Evolutionary conservation across 2,797 vertebrate genomes (phyloP), one percentile per base, ranked within the genome.

Genomic region (Pangasius djambal): DNA sequence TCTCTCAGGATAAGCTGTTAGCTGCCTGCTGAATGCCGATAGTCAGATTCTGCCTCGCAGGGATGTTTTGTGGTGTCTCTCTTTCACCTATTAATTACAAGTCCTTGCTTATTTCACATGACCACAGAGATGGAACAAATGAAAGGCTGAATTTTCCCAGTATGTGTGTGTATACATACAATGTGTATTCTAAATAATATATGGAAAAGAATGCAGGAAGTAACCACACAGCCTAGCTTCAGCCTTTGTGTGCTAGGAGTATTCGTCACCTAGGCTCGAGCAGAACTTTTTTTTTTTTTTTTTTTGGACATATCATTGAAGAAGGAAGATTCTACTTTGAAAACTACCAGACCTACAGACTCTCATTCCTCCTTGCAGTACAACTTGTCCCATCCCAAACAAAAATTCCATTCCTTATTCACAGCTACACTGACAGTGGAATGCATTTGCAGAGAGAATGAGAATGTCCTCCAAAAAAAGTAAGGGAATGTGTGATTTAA

Each of bases 1-100:
- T 88, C 81, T 70, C 82, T 63, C 57, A 78, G 87, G 83, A 72
- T 84, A 50, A 50, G 72, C 83, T 75, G 83, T 77, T 20, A 63
- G 74, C n/a, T 61, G 25, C 50, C 81, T 63, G 59, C 75, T 78
- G 48, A 87, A 85, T 15, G 20, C 50, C 1, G 44, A 87, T 78
- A 67, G 50, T 87, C 48, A 69, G 15, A 40, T 18, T 70, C 61
- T 57, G 52, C 34, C 67, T 85, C 44, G 4, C 25, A 55, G 31
- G 65, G 28, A n/a, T 74, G 44, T 79, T 89, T 86, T 75, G 67
- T 16, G 57, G 67, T 40, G 34, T 78, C 81, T 69, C 34, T 75
- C 37, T 77, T 78, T 90, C n/a, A 67, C 50, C 75, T 48, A 57
- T 40, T 48, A 88, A 85, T 85, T 82, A 82, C 48, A 25, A 34